Evolutionary conservation across 2,113 vertebrate species (phyloP).

Genomic region (Petrocephalus microphthalmus): DNA sequence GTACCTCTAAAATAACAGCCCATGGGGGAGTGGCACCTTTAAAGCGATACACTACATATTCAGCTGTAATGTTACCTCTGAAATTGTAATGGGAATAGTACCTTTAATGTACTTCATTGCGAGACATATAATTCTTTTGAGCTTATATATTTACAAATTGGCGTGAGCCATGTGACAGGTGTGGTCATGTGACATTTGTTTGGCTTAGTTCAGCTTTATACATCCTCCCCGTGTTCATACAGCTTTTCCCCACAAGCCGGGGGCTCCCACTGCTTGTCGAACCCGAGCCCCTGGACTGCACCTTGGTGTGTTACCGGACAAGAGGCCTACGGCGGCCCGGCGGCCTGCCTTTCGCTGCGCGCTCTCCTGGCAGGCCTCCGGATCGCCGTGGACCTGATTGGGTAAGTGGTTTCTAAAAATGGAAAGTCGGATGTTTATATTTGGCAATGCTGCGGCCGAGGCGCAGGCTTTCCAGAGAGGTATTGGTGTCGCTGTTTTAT

Average conservation of each 20-base stretch:
- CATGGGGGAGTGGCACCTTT: neutral
- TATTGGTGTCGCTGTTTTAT: neutral
- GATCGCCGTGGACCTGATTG: neutral
- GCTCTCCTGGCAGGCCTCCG: neutral
- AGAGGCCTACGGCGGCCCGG: neutral
- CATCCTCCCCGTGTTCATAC: neutral
- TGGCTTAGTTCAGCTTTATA: neutral
- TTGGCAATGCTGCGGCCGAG: neutral
- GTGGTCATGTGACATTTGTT: neutral
- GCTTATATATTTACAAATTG: neutral
- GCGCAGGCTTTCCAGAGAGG: neutral
- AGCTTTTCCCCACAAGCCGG: neutral
- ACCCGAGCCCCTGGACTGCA: neutral
- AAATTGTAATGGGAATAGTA: neutral
- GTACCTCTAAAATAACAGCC: neutral
- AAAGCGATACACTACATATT: neutral
- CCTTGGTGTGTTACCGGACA: neutral
- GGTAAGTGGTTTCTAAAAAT: constrained; percentile 2
- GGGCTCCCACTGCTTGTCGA: too few relatives aligned
- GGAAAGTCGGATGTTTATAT: neutral
- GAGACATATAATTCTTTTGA: neutral
- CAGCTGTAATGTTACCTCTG: neutral
- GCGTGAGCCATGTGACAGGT: neutral
- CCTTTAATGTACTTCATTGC: neutral
- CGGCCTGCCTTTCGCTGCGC: neutral